These are phyloP conservation scores for Chauna torquata DNA, from an alignment of 2,113 vertebrate species.

Conservation along the genomic window DNA sequence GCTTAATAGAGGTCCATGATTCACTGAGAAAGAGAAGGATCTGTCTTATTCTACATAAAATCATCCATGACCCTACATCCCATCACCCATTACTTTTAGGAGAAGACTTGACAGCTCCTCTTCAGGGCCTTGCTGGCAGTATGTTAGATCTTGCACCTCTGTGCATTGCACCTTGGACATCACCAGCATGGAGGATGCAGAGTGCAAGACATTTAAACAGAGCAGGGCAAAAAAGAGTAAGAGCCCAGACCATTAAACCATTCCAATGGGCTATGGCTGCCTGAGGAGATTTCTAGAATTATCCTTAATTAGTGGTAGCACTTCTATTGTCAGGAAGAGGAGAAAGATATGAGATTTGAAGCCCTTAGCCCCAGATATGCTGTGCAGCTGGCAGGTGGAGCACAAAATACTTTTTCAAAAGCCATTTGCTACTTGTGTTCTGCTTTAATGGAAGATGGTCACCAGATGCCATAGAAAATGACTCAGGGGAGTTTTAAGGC, in stretches of 20 bases:
- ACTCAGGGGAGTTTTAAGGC: background rate
- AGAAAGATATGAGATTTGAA: background rate
- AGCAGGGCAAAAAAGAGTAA: background rate
- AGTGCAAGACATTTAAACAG: background rate
- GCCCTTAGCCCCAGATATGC: background rate
- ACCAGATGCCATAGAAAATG: background rate
- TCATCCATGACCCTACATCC: background rate
- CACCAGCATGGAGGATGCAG: background rate
- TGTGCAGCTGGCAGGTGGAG: background rate
- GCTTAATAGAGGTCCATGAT: background rate
- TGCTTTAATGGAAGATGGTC: background rate
- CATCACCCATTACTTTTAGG: conserved; percentile 23
- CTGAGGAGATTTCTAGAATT: conserved; percentile 8
- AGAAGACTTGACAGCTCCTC: conserved; percentile 13
- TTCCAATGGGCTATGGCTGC: background rate
- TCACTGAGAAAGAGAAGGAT: conserved; percentile 26
- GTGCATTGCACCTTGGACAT: background rate
- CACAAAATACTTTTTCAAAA: background rate
- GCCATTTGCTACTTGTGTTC: background rate
- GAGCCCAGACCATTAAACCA: background rate
- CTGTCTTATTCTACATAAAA: background rate
- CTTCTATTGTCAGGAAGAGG: background rate
- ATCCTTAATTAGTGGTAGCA: conserved; percentile 11
- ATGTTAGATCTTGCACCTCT: background rate
- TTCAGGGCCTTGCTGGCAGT: background rate